Percentiles rank a stretch among this genome's conserved stretches.
Evolutionary conservation across 1,140 invertebrate genomes (phyloP).

Genomic region (Diabrotica undecimpunctata): DNA sequence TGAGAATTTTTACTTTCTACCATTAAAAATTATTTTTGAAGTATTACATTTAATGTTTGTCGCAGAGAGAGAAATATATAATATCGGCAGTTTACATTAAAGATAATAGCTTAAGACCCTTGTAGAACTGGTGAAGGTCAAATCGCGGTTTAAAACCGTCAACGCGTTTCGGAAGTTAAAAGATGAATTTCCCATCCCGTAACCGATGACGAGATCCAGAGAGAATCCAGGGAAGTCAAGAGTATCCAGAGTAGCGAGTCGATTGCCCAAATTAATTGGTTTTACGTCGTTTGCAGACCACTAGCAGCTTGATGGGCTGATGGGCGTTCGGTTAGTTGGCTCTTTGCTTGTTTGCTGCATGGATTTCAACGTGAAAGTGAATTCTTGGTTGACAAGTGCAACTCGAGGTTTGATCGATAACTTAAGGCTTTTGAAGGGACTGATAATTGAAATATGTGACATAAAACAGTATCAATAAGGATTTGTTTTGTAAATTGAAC

Average conservation of each 20-base stretch:
- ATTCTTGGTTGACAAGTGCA: neutral
- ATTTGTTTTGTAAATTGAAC: no score
- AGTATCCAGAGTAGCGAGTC: neutral
- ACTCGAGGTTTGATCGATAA: neutral
- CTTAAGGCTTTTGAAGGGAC: no score
- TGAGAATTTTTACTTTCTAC: no score
- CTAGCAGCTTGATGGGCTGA: neutral
- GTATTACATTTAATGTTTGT: no score
- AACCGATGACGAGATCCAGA: neutral
- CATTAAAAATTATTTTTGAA: no score
- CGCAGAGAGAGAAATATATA: no score
- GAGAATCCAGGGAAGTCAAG: neutral
- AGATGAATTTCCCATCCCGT: neutral
- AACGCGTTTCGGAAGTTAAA: neutral
- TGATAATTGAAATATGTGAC: no score
- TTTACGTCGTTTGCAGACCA: neutral
- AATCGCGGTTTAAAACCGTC: neutral
- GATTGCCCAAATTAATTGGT: constrained; percentile 2
- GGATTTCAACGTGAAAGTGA: neutral
- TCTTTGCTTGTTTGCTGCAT: neutral
- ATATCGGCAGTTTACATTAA: no score
- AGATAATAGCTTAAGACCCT: neutral
- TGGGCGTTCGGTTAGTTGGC: neutral
- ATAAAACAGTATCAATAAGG: no score
- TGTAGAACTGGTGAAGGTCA: neutral